Evolutionary conservation across 2,797 vertebrate genomes (phyloP).

Genomic region (Dermochelys coriacea): DNA sequence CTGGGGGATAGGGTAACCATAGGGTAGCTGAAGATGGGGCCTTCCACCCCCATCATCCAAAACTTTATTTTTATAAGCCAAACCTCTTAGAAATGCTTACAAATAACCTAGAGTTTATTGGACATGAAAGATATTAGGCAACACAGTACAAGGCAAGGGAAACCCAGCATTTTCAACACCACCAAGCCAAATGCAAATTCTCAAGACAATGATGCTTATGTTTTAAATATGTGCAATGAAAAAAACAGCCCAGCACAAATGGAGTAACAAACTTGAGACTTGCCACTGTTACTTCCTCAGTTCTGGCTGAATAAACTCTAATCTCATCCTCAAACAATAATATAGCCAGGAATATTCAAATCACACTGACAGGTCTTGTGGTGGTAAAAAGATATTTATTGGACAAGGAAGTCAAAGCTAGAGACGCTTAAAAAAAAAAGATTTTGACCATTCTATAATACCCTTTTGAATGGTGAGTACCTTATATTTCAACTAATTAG

Average conservation of each 20-base stretch:
- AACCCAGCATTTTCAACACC: not conserved
- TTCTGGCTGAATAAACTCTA: not conserved
- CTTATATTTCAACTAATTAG: not conserved
- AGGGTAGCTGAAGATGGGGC: not conserved
- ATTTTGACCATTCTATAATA: not conserved
- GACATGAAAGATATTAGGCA: not conserved
- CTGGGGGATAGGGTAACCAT: not conserved
- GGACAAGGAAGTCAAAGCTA: not conserved
- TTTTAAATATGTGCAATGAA: not conserved
- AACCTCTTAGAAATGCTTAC: not conserved
- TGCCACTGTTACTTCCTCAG: not conserved
- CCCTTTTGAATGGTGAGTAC: not conserved
- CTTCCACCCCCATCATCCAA: not conserved
- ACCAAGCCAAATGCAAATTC: not conserved
- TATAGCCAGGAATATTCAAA: not conserved
- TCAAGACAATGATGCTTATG: not conserved
- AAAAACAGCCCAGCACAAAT: not conserved
- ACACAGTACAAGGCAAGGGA: not conserved
- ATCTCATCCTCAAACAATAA: fast-evolving
- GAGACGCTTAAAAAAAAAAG: not conserved
- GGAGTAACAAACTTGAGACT: not conserved
- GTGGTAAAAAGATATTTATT: not conserved
- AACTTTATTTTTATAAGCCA: not conserved
- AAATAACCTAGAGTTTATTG: not conserved
- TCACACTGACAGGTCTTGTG: fast-evolving